phyloP scores from a whole-genome alignment of 2,888 invertebrate species.

The Sceliomorpha sp. region DNA sequence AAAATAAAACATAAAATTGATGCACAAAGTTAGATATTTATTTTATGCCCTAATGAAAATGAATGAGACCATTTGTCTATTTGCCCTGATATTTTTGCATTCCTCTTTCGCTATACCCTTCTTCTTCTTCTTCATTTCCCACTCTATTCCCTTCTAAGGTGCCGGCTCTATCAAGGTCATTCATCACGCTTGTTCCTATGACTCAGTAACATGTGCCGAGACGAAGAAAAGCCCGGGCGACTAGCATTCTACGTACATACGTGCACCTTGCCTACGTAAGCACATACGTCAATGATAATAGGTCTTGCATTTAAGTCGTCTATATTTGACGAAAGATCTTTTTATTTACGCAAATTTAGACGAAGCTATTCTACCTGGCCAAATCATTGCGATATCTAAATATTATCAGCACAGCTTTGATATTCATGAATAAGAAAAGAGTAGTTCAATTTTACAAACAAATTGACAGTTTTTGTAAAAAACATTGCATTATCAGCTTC shows the following conservation, averaged over 20 bases:
- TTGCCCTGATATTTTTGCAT: conserved; percentile 53
- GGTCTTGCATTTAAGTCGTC: conserved; percentile 31
- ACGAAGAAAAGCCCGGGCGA: conserved; percentile 18
- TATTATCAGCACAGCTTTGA: no score
- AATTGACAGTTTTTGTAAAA: no score
- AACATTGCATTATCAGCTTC: no score
- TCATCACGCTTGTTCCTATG: conserved; percentile 53
- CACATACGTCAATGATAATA: conserved; percentile 34
- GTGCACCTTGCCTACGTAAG: conserved; percentile 4
- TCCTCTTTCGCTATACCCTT: no score
- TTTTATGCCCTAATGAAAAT: background rate
- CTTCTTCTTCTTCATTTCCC: no score
- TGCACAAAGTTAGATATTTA: background rate
- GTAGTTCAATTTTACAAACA: no score
- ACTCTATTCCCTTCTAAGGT: conserved; percentile 7
- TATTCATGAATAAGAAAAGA: no score
- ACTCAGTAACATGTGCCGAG: conserved; percentile 35
- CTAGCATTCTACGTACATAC: no score
- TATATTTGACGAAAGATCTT: conserved; percentile 12
- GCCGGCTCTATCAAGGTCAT: conserved; percentile 40
- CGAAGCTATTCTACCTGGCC: no score
- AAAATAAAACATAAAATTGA: no score
- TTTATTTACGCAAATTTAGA: conserved; percentile 17
- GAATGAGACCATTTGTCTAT: background rate
- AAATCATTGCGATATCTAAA: no score